Conservation (phyloP, 1,140 invertebrate genomes). For the Drosophila busckii region DNA sequence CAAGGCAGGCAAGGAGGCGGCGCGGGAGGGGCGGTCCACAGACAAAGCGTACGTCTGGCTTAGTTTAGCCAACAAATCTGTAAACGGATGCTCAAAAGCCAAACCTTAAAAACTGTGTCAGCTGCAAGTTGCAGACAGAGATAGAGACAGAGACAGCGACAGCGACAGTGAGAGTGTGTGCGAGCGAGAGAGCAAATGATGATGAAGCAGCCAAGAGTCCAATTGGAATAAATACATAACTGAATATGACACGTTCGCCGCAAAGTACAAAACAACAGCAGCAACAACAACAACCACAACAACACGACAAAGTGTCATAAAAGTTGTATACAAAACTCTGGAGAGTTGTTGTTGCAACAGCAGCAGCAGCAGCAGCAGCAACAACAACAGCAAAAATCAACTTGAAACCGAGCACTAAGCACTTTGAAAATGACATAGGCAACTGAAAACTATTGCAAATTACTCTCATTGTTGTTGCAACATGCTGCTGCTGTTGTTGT, state of each 20-base stretch:
- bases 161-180: not conserved
- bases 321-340: conserved; percentile 74
- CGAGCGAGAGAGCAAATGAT: not conserved
- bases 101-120: conserved; percentile 17
- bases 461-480: conserved; percentile 30
- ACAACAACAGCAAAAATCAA: conserved; percentile 19
- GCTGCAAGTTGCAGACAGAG: not conserved
- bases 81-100: conserved; percentile 58
- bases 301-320: conserved; percentile 76
- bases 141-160: not conserved
- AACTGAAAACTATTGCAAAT: conserved; percentile 55
- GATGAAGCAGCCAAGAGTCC: conserved; percentile 30
- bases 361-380: conserved; percentile 8
- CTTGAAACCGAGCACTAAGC: conserved; percentile 50
- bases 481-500: conserved; percentile 16
- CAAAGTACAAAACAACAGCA: conserved; percentile 67
- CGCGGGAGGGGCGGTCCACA: not conserved
- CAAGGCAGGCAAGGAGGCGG: not conserved
- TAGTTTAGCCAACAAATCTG: conserved; percentile 52
- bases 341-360: conserved; percentile 66
- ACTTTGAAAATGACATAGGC: conserved; percentile 67
- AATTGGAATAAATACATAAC: conserved; percentile 72
- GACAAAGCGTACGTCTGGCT: conserved; percentile 2
- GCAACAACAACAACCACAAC: conserved; percentile 41
- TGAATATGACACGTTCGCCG: conserved; percentile 72